These are phyloP conservation scores for Taxidea taxus DNA, from an alignment of 2,113 vertebrate species.

Conservation along the genomic window DNA sequence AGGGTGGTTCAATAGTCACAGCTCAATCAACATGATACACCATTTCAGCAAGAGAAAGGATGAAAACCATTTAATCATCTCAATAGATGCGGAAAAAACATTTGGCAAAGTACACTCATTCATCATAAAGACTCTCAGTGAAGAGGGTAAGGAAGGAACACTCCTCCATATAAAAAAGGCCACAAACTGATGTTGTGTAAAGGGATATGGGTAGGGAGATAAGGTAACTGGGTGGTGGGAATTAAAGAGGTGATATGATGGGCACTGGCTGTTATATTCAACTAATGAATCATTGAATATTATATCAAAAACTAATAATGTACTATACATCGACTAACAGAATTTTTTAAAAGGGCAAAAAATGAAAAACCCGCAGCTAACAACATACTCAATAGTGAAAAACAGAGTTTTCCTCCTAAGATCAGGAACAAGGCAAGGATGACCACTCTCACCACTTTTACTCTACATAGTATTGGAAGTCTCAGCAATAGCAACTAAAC, in stretches of 20 bases:
- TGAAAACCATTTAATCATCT: neutral
- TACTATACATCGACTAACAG: too few relatives aligned
- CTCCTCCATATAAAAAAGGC: neutral
- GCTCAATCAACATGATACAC: neutral
- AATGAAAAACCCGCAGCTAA: neutral
- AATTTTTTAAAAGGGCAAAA: neutral
- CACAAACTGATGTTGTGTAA: too few relatives aligned
- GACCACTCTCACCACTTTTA: neutral
- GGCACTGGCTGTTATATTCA: too few relatives aligned
- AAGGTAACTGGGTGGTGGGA: too few relatives aligned
- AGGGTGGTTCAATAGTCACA: neutral
- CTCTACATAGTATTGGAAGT: neutral
- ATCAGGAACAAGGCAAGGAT: neutral
- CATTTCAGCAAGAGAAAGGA: neutral
- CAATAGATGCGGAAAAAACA: neutral
- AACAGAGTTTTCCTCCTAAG: neutral
- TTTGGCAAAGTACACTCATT: neutral
- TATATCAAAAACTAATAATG: too few relatives aligned
- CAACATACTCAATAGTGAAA: neutral
- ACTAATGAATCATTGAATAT: too few relatives aligned
- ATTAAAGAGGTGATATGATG: too few relatives aligned
- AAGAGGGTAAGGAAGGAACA: neutral
- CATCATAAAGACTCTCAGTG: neutral
- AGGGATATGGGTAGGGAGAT: too few relatives aligned
- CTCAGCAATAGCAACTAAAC: neutral